Evolutionary conservation across 2,113 vertebrate genomes (phyloP).

Genomic region (Sigmodon hispidus): DNA sequence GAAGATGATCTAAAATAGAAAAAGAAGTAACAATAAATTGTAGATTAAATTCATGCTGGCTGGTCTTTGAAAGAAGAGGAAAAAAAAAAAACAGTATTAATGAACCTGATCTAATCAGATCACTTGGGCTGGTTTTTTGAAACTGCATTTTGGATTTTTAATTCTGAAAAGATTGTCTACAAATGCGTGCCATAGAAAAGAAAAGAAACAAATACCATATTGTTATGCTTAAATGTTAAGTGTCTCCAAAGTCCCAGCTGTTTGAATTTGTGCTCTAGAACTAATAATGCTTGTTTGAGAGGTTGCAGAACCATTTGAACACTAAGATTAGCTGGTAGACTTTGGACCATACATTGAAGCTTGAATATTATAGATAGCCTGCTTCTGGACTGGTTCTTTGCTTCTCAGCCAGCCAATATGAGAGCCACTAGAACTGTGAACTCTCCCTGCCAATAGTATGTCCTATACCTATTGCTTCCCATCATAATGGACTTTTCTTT

Average conservation of each 20-base stretch:
- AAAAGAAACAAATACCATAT: neutral
- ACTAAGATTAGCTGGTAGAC: too few relatives aligned
- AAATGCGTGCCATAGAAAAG: neutral
- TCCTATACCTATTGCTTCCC: neutral
- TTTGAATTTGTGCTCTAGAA: neutral
- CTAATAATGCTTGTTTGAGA: neutral
- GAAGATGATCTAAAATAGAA: neutral
- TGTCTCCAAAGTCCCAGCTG: neutral
- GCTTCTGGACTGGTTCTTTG: neutral
- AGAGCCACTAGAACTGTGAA: neutral
- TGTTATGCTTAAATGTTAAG: neutral
- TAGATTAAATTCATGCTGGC: conserved; percentile 19
- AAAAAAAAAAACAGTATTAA: neutral
- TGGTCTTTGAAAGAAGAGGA: neutral
- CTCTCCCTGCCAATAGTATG: neutral
- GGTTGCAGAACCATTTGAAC: neutral
- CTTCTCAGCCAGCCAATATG: neutral
- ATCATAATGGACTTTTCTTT: neutral
- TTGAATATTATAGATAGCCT: neutral
- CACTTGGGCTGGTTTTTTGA: neutral
- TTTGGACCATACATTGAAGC: neutral
- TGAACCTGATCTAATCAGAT: neutral
- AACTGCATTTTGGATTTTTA: conserved; percentile 47
- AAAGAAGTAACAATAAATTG: neutral
- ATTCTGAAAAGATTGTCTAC: conserved; percentile 25